Conservation (phyloP, 2,888 invertebrate species). For the Drosophila anomelani region DNA sequence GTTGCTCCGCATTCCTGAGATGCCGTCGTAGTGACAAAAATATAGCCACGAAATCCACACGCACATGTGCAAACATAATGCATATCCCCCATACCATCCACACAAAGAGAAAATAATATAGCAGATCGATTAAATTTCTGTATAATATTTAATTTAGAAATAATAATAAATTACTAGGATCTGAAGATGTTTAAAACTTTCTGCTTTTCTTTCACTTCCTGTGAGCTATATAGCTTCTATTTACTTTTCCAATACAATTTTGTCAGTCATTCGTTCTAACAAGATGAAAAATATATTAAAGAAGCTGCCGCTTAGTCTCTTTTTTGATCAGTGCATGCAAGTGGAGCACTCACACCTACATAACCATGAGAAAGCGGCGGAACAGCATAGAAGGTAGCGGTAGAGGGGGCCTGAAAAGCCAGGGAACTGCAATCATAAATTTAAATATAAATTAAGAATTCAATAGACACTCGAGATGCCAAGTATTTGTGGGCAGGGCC, state of each 20-base stretch:
- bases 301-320: not conserved
- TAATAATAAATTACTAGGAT: not conserved
- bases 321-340: conserved; percentile 53
- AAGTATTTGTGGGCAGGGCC: conserved; percentile 40
- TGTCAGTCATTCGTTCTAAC: not conserved
- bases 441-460: conserved; percentile 69
- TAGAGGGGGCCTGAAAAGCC: conserved; percentile 4
- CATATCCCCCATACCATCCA: conserved; percentile 14
- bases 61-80: conserved; percentile 20
- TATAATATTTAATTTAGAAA: not conserved
- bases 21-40: conserved; percentile 59
- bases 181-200: not conserved
- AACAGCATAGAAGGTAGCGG: not conserved
- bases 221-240: not conserved
- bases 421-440: conserved; percentile 47
- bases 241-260: not conserved
- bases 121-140: too few species aligned
- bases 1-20: conserved; percentile 70
- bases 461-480: conserved; percentile 50
- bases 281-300: not conserved
- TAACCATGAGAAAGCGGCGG: conserved; percentile 5
- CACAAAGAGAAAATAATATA: conserved; percentile 16
- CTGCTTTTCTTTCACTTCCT: not conserved
- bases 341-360: conserved; percentile 62
- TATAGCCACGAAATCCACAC: conserved; percentile 34